phyloP scores from a whole-genome alignment of 2,888 invertebrate species.

The Mesorhabditis belari region DNA sequence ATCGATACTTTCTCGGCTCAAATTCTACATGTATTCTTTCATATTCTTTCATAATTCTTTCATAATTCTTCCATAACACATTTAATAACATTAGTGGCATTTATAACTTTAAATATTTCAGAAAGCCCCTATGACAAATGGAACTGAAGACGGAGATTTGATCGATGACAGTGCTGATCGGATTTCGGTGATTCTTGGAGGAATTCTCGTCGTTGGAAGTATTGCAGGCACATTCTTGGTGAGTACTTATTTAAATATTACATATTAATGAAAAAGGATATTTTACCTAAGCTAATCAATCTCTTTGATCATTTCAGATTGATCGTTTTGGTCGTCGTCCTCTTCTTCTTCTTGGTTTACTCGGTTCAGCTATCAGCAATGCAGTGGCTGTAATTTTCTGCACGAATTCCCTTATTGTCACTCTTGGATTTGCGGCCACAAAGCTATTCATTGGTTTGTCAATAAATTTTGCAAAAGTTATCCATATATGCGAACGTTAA shows the following conservation, averaged over 20 bases:
- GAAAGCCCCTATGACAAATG: conserved; percentile 2
- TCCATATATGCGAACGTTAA: conserved; percentile 3
- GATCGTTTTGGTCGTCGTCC: conserved; percentile 43
- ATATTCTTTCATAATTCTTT: neutral
- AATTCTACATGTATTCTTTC: conserved; percentile 30
- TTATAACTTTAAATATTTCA: neutral
- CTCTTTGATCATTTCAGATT: conserved; percentile 23
- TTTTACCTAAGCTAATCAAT: neutral
- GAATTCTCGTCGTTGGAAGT: conserved; percentile 21
- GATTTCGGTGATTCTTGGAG: conserved; percentile 24
- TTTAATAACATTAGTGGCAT: neutral
- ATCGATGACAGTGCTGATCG: conserved; percentile 12
- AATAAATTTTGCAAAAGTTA: conserved; percentile 21
- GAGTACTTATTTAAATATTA: neutral
- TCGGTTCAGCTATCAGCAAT: conserved; percentile 42
- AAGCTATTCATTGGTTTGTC: conserved; percentile 25
- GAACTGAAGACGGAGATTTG: neutral
- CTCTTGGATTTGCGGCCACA: conserved; percentile 26
- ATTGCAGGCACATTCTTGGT: conserved; percentile 28
- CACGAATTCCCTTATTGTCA: conserved; percentile 16
- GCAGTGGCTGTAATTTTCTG: conserved; percentile 32
- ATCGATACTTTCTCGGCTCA: conserved; percentile 49
- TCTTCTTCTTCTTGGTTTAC: conserved; percentile 40
- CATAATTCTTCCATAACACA: neutral
- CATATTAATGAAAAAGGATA: conserved; percentile 4